A percentile compares a stretch with the other conserved stretches of the same genome.
These are phyloP conservation scores for Pinna nobilis DNA, from an alignment of 1,140 invertebrate species.

Conservation along the genomic window DNA sequence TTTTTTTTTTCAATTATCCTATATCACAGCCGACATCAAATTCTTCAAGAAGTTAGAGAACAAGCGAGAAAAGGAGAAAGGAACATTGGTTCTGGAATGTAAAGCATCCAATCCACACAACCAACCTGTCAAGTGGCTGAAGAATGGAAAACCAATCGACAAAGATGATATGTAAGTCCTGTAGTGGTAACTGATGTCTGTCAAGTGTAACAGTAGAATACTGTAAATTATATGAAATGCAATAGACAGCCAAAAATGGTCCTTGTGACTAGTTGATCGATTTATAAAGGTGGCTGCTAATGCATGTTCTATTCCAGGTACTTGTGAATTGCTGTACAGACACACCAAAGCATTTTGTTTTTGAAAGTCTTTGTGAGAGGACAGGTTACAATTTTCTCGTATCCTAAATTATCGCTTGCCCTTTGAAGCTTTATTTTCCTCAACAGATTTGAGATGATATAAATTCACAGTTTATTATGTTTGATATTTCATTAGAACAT, in stretches of 20 bases:
- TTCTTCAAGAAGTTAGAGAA: slow-evolving; percentile 98
- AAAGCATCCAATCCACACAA: slow-evolving; percentile 94
- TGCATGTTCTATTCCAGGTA: too few relatives aligned
- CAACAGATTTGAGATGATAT: not conserved
- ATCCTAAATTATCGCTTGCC: too few relatives aligned
- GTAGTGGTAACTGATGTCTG: not conserved
- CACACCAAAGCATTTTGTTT: too few relatives aligned
- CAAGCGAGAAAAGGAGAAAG: slow-evolving; percentile 91
- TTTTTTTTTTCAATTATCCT: slow-evolving; percentile 37
- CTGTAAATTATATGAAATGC: not conserved
- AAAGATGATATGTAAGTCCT: slow-evolving; percentile 54
- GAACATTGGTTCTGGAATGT: slow-evolving; percentile 91
- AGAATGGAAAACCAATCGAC: slow-evolving; percentile 84
- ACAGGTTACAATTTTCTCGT: too few relatives aligned
- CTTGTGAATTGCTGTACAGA: too few relatives aligned
- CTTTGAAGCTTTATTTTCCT: not conserved
- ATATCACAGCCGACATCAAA: slow-evolving; percentile 87
- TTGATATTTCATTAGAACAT: too few relatives aligned
- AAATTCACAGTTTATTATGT: too few relatives aligned
- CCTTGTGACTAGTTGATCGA: not conserved
- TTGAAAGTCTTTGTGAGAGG: too few relatives aligned
- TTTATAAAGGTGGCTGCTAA: not conserved
- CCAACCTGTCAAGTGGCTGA: slow-evolving; percentile 93
- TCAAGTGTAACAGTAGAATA: not conserved
- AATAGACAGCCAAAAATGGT: not conserved